Evolutionary conservation across 1,140 invertebrate species (phyloP).

Genomic region (Coptotermes formosanus): DNA sequence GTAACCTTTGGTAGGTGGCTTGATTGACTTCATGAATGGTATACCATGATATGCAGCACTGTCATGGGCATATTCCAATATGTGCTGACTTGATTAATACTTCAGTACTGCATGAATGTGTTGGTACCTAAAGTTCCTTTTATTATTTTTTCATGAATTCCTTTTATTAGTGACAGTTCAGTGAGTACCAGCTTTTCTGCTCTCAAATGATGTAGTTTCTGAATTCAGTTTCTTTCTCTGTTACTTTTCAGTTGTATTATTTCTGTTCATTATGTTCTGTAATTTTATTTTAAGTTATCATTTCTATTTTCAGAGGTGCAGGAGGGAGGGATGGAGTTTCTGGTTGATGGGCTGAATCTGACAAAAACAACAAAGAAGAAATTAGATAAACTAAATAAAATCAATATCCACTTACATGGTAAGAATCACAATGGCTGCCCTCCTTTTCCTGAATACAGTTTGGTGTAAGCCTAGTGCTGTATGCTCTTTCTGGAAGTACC

Average conservation of each 20-base stretch:
- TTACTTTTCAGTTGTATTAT: neutral
- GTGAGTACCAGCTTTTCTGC: too few species aligned
- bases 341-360: constrained; percentile 44
- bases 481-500: too few species aligned
- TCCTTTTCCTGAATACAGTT: neutral
- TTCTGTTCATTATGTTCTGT: constrained; percentile 21
- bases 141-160: neutral
- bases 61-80: too few species aligned
- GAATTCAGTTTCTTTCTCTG: constrained; percentile 10
- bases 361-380: constrained; percentile 45
- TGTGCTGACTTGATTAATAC: too few species aligned
- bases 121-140: neutral
- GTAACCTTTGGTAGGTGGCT: too few species aligned
- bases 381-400: constrained; percentile 72
- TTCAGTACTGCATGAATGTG: neutral
- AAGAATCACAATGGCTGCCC: constrained; percentile 44
- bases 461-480: too few species aligned
- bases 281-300: constrained; percentile 26
- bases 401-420: constrained; percentile 89
- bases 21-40: too few species aligned
- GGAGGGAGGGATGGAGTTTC: constrained; percentile 44
- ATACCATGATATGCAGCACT: too few species aligned
- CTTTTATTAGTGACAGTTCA: neutral
- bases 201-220: neutral
- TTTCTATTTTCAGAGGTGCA: constrained; percentile 40